phyloP scores from a whole-genome alignment of 2,797 vertebrate species.

The Rhodeus uyekii region DNA sequence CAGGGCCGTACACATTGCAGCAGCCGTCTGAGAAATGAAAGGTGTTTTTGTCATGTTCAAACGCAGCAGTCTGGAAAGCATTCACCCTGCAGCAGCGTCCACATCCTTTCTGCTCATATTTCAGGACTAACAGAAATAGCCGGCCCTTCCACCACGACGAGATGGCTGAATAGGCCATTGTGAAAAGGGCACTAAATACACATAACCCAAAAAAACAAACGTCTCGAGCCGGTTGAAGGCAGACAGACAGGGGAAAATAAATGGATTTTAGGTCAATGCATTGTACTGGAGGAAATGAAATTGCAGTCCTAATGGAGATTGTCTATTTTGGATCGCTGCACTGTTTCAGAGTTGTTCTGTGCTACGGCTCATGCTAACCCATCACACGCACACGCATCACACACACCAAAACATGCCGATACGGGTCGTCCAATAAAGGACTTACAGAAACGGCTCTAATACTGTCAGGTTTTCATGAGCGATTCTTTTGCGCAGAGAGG shows the following conservation, averaged over 20 bases:
- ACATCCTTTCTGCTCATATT: conserved; percentile 60
- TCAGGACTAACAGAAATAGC: conserved; percentile 54
- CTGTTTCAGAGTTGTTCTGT: neutral
- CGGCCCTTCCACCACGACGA: conserved; percentile 35
- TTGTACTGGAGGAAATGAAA: conserved; percentile 38
- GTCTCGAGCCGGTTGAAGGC: conserved; percentile 58
- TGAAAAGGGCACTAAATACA: conserved; percentile 57
- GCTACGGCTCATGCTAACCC: too few species aligned
- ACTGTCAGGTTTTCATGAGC: neutral
- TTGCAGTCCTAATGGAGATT: conserved; percentile 42
- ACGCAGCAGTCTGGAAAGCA: conserved; percentile 37
- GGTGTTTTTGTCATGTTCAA: conserved; percentile 29
- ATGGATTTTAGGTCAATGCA: conserved; percentile 53
- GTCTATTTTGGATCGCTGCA: conserved; percentile 7
- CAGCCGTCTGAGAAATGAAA: conserved; percentile 8
- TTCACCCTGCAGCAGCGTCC: conserved; percentile 39
- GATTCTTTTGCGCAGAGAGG: neutral
- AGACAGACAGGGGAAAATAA: conserved; percentile 51
- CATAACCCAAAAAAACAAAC: conserved; percentile 44
- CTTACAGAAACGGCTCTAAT: neutral
- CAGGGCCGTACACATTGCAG: neutral
- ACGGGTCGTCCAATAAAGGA: too few species aligned
- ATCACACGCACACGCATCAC: too few species aligned
- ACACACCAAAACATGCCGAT: too few species aligned
- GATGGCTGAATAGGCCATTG: conserved; percentile 53